phyloP scores from a whole-genome alignment of 2,888 invertebrate genomes.

The Hymenopus coronatus region DNA sequence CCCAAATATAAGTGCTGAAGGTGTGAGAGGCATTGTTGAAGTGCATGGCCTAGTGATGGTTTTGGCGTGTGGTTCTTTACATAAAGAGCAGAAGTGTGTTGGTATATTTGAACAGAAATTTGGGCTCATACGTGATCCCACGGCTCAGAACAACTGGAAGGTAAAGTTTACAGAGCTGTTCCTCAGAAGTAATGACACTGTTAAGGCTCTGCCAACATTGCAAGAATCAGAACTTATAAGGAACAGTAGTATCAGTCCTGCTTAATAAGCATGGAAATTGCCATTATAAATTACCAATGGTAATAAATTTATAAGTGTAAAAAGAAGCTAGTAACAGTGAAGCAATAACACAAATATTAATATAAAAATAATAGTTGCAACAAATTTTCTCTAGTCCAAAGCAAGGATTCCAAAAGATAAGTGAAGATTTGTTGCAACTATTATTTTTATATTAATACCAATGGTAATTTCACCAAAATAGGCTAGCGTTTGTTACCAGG shows the following conservation, averaged over 20 bases:
- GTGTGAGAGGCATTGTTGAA: constrained; percentile 57
- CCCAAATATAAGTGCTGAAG: constrained; percentile 57
- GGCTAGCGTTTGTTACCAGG: too few species aligned
- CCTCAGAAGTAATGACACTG: constrained; percentile 44
- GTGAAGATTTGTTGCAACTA: too few species aligned
- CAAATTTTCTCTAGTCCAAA: too few species aligned
- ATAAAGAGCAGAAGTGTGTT: constrained; percentile 51
- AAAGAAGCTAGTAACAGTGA: too few species aligned
- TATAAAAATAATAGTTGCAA: too few species aligned
- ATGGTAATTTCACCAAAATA: too few species aligned
- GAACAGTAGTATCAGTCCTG: constrained; percentile 23
- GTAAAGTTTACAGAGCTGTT: constrained; percentile 57
- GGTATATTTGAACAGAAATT: constrained; percentile 67
- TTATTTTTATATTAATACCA: too few species aligned
- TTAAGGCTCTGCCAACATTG: constrained; percentile 39
- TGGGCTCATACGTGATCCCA: constrained; percentile 61
- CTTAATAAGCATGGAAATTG: too few species aligned
- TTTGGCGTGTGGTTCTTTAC: constrained; percentile 62
- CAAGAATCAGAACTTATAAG: constrained; percentile 37
- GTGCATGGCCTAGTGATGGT: constrained; percentile 61
- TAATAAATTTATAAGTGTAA: too few species aligned
- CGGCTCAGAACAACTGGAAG: constrained; percentile 63
- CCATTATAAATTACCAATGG: too few species aligned
- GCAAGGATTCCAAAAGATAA: too few species aligned
- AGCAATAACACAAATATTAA: too few species aligned